Evolutionary conservation across 1,140 invertebrate species (phyloP).

Genomic region (Drosophila kikkawai): DNA sequence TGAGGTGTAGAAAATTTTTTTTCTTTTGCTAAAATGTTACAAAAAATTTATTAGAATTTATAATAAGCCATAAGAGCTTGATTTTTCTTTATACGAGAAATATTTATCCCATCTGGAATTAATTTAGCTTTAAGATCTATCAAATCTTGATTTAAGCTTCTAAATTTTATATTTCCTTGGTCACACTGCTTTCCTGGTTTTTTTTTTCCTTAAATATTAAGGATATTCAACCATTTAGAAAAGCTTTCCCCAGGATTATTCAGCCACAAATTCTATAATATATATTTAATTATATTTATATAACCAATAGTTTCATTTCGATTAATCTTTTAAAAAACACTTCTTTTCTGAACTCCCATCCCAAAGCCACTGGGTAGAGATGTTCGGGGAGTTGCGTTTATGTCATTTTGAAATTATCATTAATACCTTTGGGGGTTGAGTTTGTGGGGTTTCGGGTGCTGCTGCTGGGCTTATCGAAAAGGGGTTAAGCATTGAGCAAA

Average conservation of each 20-base stretch:
- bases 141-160: too few relatives aligned
- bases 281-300: not conserved
- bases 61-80: too few relatives aligned
- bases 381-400: slow-evolving; percentile 58
- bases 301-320: not conserved
- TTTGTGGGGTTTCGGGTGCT: not conserved
- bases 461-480: slow-evolving; percentile 10
- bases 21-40: not conserved
- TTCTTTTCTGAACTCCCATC: slow-evolving; percentile 6
- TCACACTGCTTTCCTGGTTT: too few relatives aligned
- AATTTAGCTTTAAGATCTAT: too few relatives aligned
- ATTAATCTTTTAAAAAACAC: not conserved
- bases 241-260: too few relatives aligned
- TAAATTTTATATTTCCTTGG: too few relatives aligned
- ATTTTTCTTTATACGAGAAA: too few relatives aligned
- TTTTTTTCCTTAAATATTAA: not conserved
- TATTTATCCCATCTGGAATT: too few relatives aligned
- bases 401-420: slow-evolving; percentile 82
- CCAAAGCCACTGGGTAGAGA: slow-evolving; percentile 13
- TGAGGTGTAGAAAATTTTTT: not conserved
- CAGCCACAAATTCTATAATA: not conserved
- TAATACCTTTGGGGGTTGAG: slow-evolving; percentile 45
- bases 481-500: slow-evolving; percentile 15
- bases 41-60: too few relatives aligned
- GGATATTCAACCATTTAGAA: not conserved